These are phyloP conservation scores for Sebastes reedi DNA, from an alignment of 2,797 vertebrate species.

Conservation along the genomic window DNA sequence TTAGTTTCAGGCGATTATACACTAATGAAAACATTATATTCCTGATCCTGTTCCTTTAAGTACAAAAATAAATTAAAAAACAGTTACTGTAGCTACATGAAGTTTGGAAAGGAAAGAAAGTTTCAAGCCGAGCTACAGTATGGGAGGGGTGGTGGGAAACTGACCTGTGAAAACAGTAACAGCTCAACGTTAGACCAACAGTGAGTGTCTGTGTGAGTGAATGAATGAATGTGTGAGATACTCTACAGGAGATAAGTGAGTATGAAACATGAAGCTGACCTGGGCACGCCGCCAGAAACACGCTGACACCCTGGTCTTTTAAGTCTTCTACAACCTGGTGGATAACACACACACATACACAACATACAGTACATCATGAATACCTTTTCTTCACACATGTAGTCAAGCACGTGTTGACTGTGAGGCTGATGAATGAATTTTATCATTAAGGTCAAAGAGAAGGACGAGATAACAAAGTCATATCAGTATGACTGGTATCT, in stretches of 20 bases:
- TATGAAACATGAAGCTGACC: slow-evolving; percentile 70
- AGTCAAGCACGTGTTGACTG: not conserved
- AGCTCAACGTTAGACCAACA: not conserved
- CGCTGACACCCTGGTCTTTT: slow-evolving; percentile 80
- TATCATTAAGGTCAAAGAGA: slow-evolving; percentile 9
- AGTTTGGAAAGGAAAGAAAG: not conserved
- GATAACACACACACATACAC: slow-evolving; percentile 20
- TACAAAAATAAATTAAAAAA: not conserved
- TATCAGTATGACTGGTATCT: not conserved
- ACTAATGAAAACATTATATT: too few species aligned
- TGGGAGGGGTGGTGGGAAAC: slow-evolving; percentile 6
- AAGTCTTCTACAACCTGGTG: slow-evolving; percentile 84
- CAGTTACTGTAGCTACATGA: not conserved
- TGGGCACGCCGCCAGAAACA: slow-evolving; percentile 83
- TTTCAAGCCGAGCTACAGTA: not conserved
- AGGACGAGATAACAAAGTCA: slow-evolving; percentile 17
- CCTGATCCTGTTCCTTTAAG: too few species aligned
- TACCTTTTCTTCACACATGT: not conserved
- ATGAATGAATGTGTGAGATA: not conserved
- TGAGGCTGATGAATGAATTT: not conserved
- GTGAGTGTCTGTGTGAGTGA: not conserved
- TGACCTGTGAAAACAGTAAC: slow-evolving; percentile 5
- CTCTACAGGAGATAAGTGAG: not conserved
- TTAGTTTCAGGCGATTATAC: too few species aligned
- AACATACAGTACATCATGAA: not conserved